Conservation (phyloP, 92 coral and sea anemone species). For the Nematostella vectensis region DNA sequence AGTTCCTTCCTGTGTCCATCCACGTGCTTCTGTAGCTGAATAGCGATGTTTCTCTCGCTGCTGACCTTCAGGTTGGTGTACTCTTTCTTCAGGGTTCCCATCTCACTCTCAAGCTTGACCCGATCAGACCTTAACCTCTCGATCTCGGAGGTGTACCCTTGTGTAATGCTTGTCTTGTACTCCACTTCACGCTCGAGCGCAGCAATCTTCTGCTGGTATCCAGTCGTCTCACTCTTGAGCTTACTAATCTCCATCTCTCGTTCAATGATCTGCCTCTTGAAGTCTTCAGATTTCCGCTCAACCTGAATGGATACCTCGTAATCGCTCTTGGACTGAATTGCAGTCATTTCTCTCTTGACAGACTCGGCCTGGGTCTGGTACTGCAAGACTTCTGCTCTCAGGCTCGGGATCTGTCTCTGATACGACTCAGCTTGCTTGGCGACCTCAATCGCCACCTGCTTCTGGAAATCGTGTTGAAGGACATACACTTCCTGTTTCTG, state of each 20-base stretch:
- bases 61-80: neutral
- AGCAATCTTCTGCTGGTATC: neutral
- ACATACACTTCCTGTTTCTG: neutral
- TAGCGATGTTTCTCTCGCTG: neutral
- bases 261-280: neutral
- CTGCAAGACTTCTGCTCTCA: neutral
- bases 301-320: neutral
- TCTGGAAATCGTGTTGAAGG: neutral
- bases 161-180: neutral
- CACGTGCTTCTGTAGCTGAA: neutral
- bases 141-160: neutral
- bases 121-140: neutral
- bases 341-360: neutral
- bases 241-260: neutral
- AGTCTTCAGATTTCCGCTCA: neutral
- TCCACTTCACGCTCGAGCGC: conserved; percentile 1
- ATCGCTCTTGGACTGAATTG: neutral
- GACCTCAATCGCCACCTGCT: neutral
- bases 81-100: neutral
- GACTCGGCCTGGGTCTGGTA: neutral
- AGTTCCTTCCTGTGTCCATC: conserved; percentile 3
- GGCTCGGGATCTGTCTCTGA: neutral
- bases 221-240: neutral
- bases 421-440: neutral
- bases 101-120: neutral